Evolutionary conservation across 2,888 invertebrate genomes (phyloP).

Genomic region (Drosophila recens): DNA sequence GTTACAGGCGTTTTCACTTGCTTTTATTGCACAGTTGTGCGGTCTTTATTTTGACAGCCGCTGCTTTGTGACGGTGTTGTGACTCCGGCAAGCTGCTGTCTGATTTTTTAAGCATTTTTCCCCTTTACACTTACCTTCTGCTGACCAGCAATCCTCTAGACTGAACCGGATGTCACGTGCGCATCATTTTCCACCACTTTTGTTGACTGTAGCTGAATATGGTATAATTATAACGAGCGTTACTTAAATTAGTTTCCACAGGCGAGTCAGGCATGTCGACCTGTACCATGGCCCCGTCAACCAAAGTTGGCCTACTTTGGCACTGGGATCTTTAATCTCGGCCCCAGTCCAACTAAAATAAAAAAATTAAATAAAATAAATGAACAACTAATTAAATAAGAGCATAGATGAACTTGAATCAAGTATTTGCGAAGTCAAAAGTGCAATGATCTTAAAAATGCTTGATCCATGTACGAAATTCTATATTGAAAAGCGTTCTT

Average conservation of each 20-base stretch:
- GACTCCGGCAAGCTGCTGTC: constrained; percentile 2
- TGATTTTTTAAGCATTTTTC: constrained; percentile 18
- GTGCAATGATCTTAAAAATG: too few relatives aligned
- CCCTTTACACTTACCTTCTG: constrained; percentile 6
- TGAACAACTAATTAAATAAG: too few relatives aligned
- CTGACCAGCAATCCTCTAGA: constrained; percentile 22
- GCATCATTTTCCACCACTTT: constrained; percentile 76
- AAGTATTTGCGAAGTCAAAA: too few relatives aligned
- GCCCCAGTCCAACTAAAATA: constrained; percentile 22
- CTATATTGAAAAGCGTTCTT: too few relatives aligned
- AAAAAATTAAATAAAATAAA: neutral
- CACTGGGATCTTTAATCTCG: constrained; percentile 45
- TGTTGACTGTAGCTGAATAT: constrained; percentile 35
- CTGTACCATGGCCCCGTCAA: constrained; percentile 16
- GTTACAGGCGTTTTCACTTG: neutral
- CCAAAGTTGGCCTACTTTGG: constrained; percentile 22
- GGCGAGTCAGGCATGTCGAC: constrained; percentile 11
- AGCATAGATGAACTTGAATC: too few relatives aligned
- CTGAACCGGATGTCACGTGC: constrained; percentile 73
- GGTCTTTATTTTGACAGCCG: neutral
- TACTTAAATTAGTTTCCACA: constrained; percentile 71
- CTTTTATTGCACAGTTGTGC: neutral
- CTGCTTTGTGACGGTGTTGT: neutral
- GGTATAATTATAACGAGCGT: constrained; percentile 68
- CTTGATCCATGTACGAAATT: too few relatives aligned